Percentiles rank a stretch among this genome's conserved stretches.
These are phyloP conservation scores for Drosophila melanica DNA, from an alignment of 1,140 invertebrate species.

Conservation along the genomic window DNA sequence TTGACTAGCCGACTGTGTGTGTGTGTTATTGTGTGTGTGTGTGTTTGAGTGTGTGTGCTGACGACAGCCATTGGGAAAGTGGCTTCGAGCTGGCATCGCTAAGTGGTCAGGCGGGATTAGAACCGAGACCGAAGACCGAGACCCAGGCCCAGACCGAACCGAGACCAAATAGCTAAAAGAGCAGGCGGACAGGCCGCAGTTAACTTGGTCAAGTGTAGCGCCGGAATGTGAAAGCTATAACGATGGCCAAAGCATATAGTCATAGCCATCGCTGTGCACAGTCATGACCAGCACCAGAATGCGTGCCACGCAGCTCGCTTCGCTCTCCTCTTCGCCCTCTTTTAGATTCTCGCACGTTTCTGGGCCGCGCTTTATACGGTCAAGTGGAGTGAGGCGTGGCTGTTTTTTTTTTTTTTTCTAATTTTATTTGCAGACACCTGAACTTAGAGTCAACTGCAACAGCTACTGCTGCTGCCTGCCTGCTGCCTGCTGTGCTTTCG, in stretches of 20 bases:
- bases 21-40: constrained; percentile 9
- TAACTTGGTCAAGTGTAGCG: constrained; percentile 75
- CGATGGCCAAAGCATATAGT: constrained; percentile 7
- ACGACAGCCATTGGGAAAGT: constrained; percentile 49
- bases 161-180: constrained; percentile 18
- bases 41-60: constrained; percentile 5
- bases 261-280: constrained; percentile 52
- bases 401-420: constrained; percentile 44
- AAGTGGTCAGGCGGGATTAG: constrained; percentile 61
- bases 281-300: constrained; percentile 43
- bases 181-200: constrained; percentile 33
- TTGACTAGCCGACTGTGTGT: background rate
- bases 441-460: constrained; percentile 21
- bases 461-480: background rate
- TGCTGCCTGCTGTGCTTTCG: constrained; percentile 40
- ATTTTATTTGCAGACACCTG: constrained; percentile 71
- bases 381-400: constrained; percentile 20
- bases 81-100: constrained; percentile 50
- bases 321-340: background rate
- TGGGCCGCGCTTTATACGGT: constrained; percentile 34
- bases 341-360: constrained; percentile 29
- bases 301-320: background rate
- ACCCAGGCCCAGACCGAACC: background rate
- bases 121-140: constrained; percentile 3
- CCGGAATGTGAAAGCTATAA: constrained; percentile 76